Conservation (phyloP, 1,140 invertebrate species). For the Drosophila yakuba region DNA sequence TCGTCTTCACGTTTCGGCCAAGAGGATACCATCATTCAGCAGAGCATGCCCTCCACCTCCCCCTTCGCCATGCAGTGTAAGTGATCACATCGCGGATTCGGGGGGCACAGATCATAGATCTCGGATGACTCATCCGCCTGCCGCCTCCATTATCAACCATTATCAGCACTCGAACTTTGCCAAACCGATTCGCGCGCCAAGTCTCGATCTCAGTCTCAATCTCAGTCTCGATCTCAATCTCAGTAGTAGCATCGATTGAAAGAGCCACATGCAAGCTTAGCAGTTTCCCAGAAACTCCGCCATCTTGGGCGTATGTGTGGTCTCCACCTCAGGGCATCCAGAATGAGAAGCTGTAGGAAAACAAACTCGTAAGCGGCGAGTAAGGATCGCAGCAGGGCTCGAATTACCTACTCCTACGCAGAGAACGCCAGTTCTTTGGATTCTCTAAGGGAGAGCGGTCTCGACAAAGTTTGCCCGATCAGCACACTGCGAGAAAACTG, state of each 20-base stretch:
- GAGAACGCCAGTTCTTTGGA: not conserved
- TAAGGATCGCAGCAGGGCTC: conserved; percentile 30
- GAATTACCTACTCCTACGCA: conserved; percentile 31
- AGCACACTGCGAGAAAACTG: conserved; percentile 4
- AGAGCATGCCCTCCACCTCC: conserved; percentile 84
- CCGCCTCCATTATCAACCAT: conserved; percentile 56
- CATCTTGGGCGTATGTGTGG: conserved; percentile 71
- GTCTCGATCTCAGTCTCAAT: not conserved
- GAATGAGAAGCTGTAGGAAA: conserved; percentile 21
- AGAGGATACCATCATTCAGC: conserved; percentile 84
- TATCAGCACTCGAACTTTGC: conserved; percentile 55
- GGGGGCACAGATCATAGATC: not conserved
- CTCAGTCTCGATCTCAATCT: too few relatives aligned
- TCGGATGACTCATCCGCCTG: conserved; percentile 21
- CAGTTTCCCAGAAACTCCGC: conserved; percentile 40
- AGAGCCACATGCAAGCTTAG: conserved; percentile 40
- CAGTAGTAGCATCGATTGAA: not conserved
- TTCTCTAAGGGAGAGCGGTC: not conserved
- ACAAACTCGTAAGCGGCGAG: conserved; percentile 25
- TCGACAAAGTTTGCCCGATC: conserved; percentile 6
- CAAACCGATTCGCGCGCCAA: conserved; percentile 61
- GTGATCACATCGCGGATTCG: conserved; percentile 30
- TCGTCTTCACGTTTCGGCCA: conserved; percentile 84
- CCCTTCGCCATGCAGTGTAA: conserved; percentile 85
- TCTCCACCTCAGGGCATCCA: conserved; percentile 33